Percentiles rank a stretch among this genome's conserved stretches.
Conservation (phyloP, 1,140 invertebrate genomes). For the Spodoptera litura region DNA sequence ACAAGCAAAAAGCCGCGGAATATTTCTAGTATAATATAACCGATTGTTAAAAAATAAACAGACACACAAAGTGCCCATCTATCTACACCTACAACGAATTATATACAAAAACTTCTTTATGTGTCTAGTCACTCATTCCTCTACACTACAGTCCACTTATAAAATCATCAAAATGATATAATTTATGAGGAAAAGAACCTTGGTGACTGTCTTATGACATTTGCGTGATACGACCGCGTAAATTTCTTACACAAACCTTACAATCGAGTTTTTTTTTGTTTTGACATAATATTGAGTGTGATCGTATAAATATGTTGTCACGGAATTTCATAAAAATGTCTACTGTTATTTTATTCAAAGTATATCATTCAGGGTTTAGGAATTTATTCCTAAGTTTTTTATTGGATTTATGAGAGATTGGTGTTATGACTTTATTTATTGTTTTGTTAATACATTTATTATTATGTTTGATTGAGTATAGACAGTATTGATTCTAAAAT, state of each 20-base stretch:
- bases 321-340: neutral
- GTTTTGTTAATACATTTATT: neutral
- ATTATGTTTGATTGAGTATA: too few species aligned
- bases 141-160: neutral
- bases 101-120: too few species aligned
- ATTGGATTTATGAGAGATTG: neutral
- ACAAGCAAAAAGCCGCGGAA: too few species aligned
- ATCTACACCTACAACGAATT: too few species aligned
- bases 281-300: constrained; percentile 22
- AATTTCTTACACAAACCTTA: constrained; percentile 10
- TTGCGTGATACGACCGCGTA: constrained; percentile 24
- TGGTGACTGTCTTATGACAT: constrained; percentile 17
- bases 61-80: neutral
- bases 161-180: constrained; percentile 19
- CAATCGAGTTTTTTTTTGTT: neutral
- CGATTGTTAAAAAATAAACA: too few species aligned
- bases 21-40: too few species aligned
- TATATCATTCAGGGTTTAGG: neutral
- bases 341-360: neutral
- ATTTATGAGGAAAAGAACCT: neutral
- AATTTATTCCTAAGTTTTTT: neutral
- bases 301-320: neutral
- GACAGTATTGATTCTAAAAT: too few species aligned
- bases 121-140: too few species aligned
- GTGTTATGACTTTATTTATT: neutral